phyloP scores from a whole-genome alignment of 2,113 vertebrate genomes.

The Eulacestoma nigropectus region DNA sequence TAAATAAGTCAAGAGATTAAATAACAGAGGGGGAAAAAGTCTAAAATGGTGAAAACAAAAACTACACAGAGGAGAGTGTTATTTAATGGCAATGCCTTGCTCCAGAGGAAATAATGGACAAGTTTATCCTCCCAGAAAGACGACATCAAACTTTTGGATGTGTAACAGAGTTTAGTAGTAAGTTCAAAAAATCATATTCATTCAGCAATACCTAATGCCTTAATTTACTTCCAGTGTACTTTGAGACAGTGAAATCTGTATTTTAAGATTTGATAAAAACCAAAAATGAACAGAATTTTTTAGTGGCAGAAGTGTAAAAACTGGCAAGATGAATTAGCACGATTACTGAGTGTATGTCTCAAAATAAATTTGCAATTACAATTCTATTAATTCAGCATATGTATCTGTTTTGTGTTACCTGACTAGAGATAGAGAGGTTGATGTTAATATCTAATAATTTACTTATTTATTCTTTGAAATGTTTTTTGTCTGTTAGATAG shows the following conservation, averaged over 20 bases:
- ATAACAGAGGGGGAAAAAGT: background rate
- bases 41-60: background rate
- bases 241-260: conserved; percentile 9
- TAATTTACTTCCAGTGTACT: conserved; percentile 8
- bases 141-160: background rate
- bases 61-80: background rate
- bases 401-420: background rate
- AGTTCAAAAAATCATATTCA: background rate
- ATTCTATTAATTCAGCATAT: background rate
- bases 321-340: background rate
- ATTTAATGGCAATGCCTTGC: background rate
- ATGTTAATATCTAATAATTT: background rate
- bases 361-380: background rate
- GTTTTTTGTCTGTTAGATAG: background rate
- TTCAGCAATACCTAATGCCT: background rate
- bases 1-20: background rate
- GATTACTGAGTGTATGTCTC: background rate
- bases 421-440: background rate
- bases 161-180: background rate
- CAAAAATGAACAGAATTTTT: background rate
- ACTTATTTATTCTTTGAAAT: background rate
- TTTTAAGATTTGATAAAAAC: background rate
- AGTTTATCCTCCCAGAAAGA: background rate
- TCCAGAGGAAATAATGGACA: background rate
- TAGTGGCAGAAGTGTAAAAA: background rate